Percentiles rank a stretch among this genome's conserved stretches.
Conservation (phyloP, 2,797 vertebrate species). For the Mustela erminea region DNA sequence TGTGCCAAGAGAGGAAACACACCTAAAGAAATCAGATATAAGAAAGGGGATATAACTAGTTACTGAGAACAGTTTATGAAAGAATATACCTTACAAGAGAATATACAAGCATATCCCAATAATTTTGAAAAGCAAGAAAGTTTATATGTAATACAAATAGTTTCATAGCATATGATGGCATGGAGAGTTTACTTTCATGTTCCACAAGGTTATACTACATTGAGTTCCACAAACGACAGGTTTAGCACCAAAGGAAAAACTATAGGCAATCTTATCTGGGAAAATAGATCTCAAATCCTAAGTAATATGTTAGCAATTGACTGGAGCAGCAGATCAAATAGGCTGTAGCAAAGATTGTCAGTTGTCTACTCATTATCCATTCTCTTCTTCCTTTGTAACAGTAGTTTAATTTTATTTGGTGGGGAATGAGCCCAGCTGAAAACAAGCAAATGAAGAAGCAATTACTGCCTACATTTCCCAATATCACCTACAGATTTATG, state of each 20-base stretch:
- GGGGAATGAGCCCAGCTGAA: not conserved
- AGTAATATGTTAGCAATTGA: not conserved
- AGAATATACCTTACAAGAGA: not conserved
- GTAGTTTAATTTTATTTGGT: not conserved
- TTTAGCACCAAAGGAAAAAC: not conserved
- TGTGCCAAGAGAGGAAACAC: not conserved
- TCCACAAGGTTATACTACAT: not conserved
- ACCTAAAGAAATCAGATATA: not conserved
- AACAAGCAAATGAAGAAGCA: not conserved
- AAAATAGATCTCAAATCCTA: not conserved
- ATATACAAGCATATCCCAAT: not conserved
- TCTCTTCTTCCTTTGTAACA: not conserved
- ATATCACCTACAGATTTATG: not conserved
- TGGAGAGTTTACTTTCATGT: not conserved
- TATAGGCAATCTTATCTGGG: not conserved
- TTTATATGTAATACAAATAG: not conserved
- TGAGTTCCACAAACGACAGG: not conserved
- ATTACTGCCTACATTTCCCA: not conserved
- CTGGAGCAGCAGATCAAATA: not conserved
- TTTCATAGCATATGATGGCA: not conserved
- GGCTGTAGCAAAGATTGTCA: not conserved
- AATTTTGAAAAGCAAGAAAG: conserved; percentile 49
- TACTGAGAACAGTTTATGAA: not conserved
- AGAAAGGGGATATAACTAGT: not conserved
- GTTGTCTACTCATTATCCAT: not conserved